Base-by-base conservation (phyloP, 2,797 vertebrate genomes). In the Parauchenoglanis ngamensis region DNA sequence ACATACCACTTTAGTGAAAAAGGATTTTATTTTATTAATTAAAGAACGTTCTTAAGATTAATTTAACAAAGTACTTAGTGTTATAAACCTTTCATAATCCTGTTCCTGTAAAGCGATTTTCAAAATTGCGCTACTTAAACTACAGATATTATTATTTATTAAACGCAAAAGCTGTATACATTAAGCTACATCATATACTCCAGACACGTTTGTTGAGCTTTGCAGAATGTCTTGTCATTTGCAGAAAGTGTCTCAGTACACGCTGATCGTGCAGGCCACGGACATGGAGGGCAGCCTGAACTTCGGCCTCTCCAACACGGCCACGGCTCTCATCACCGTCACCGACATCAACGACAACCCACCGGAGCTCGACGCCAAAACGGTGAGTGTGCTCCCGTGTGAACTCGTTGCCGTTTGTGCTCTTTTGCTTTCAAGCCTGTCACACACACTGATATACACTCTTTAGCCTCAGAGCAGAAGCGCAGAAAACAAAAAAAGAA, bases 261-360 rank as follows among this genome's bases (percentile, higher is more conserved):
- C 96, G 4, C 96, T 99, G 91, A 98, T 98, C 2, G 92, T 99
- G 84, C 98, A 99, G 94, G 98, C 98, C 90, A 99, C 98, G 0
- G 98, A 99, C 92, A 99, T 99, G 98, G 98, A 99, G 91, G 98
- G 98, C 25, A 99, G 98, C 88, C 93, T 98, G 3, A 99, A 98
- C 95, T 99, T 98, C 0, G 98, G 98, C 78, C 96, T 99, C 87
- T 99, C 98, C 1, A 99, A 99, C 96, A 99, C 98, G 0, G 98
- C 98, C 52, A 99, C 98, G 0, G 98, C 98, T 0, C 96, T 99
- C 46, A 97, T 99, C 91, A 95, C 95, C 0, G 97, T 99, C 89
- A 97, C 97, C 0, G 98, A 99, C 88, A 97, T 99, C 94, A 99
- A 99, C 7, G 98, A 99, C 96, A 99, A 99, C 90, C 97, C 98